A percentile compares a stretch with the other conserved stretches of the same genome.
Conservation (phyloP, 2,888 invertebrate species). For the Stegophylla sp. region DNA sequence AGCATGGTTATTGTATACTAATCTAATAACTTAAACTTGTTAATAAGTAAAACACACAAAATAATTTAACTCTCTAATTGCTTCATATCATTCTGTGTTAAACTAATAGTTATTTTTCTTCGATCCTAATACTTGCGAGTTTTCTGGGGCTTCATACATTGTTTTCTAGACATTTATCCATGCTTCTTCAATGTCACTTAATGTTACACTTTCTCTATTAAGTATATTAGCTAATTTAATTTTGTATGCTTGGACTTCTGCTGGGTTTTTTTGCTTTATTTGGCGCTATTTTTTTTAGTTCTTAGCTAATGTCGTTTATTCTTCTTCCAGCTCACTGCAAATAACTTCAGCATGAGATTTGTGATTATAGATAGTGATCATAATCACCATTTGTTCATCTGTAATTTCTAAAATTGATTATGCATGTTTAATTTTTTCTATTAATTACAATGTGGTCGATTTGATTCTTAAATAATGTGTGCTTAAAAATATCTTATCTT, state of each 20-base stretch:
- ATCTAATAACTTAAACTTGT: no score
- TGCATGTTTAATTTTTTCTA: conserved; percentile 4
- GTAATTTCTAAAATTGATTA: no score
- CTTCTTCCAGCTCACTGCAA: conserved; percentile 25
- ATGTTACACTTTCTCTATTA: neutral
- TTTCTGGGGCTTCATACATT: conserved; percentile 34
- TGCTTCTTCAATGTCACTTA: neutral
- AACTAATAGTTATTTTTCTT: conserved; percentile 47
- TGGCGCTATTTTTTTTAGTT: neutral
- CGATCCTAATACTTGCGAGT: conserved; percentile 23
- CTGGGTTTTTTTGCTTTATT: conserved; percentile 10
- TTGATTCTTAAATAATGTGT: neutral
- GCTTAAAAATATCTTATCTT: neutral
- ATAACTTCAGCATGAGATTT: neutral
- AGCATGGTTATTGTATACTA: no score
- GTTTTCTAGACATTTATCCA: neutral
- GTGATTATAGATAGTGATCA: conserved; percentile 1
- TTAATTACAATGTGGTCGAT: conserved; percentile 10
- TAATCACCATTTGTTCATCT: neutral
- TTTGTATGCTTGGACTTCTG: conserved; percentile 24
- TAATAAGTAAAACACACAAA: no score
- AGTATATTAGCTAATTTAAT: conserved; percentile 3
- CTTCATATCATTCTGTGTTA: conserved; percentile 51
- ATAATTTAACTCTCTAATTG: conserved; percentile 14
- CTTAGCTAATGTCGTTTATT: neutral